These are phyloP conservation scores for Fabriciana adippe DNA, from an alignment of 2,888 invertebrate species.

Conservation along the genomic window DNA sequence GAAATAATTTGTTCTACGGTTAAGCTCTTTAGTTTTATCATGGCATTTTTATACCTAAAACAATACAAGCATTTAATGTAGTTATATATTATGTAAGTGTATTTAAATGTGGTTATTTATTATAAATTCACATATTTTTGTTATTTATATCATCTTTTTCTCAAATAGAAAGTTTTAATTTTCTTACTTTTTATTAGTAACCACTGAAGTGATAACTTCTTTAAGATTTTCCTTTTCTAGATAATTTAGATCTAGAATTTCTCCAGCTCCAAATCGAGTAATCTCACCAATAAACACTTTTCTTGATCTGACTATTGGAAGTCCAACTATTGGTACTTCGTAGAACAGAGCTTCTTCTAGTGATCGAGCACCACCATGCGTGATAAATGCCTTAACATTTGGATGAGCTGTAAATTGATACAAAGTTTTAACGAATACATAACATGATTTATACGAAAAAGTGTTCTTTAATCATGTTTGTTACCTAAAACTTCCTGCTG, in stretches of 20 bases:
- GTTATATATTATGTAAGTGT: neutral
- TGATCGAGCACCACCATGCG: slow-evolving; percentile 72
- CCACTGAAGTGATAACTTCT: slow-evolving; percentile 55
- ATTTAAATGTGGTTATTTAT: neutral
- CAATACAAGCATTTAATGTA: neutral
- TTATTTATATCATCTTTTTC: neutral
- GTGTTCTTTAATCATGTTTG: too few relatives aligned
- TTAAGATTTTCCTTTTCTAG: slow-evolving; percentile 63
- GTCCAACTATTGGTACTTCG: slow-evolving; percentile 68
- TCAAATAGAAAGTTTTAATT: neutral
- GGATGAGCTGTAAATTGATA: slow-evolving; percentile 60
- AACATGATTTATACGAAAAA: too few relatives aligned
- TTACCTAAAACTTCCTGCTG: slow-evolving; percentile 81
- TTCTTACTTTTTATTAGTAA: slow-evolving; percentile 59
- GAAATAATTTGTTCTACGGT: slow-evolving; percentile 61
- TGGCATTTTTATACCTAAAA: slow-evolving; percentile 63
- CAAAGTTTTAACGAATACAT: neutral
- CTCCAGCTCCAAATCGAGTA: slow-evolving; percentile 64
- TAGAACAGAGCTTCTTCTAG: slow-evolving; percentile 74
- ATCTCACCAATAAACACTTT: slow-evolving; percentile 66
- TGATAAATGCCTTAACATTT: slow-evolving; percentile 70
- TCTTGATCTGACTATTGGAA: slow-evolving; percentile 63
- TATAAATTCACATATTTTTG: neutral
- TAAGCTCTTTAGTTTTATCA: slow-evolving; percentile 52
- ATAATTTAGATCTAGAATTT: slow-evolving; percentile 63